These are phyloP conservation scores for Andrena cerasifolii DNA, from an alignment of 1,140 invertebrate genomes.

Conservation along the genomic window DNA sequence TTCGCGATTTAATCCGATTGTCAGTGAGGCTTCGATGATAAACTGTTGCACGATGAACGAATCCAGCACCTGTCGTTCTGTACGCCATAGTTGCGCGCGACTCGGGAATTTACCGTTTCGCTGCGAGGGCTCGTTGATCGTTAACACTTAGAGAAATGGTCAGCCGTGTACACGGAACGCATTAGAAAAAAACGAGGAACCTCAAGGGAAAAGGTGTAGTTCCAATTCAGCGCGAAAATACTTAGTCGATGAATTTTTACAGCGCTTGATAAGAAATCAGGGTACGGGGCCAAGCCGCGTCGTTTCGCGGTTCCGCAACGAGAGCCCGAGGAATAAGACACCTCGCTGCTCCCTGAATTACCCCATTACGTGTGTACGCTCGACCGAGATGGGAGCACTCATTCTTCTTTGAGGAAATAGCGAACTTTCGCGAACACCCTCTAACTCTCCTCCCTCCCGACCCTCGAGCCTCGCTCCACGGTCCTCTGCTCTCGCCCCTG, in stretches of 20 bases:
- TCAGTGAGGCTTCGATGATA: neutral
- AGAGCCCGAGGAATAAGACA: neutral
- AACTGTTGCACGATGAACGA: neutral
- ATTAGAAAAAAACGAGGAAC: too few relatives aligned
- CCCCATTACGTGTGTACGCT: constrained; percentile 14
- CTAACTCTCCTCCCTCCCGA: neutral
- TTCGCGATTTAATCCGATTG: neutral
- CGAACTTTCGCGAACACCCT: constrained; percentile 35
- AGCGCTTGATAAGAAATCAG: neutral
- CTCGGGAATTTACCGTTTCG: too few relatives aligned
- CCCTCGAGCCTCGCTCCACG: constrained; percentile 8
- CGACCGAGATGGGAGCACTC: constrained; percentile 5
- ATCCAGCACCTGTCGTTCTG: neutral
- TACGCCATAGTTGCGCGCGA: neutral
- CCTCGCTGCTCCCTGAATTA: neutral
- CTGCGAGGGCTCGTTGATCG: too few relatives aligned
- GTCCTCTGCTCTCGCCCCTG: neutral
- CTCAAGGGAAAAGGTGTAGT: too few relatives aligned
- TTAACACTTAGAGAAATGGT: neutral
- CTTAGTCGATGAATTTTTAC: neutral
- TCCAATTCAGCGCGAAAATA: neutral
- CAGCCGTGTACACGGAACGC: neutral
- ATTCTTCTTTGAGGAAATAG: constrained; percentile 31
- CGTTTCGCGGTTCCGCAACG: neutral
- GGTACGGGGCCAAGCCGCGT: neutral